Conservation (phyloP, 2,113 vertebrate species). For the Varanus komodoensis region DNA sequence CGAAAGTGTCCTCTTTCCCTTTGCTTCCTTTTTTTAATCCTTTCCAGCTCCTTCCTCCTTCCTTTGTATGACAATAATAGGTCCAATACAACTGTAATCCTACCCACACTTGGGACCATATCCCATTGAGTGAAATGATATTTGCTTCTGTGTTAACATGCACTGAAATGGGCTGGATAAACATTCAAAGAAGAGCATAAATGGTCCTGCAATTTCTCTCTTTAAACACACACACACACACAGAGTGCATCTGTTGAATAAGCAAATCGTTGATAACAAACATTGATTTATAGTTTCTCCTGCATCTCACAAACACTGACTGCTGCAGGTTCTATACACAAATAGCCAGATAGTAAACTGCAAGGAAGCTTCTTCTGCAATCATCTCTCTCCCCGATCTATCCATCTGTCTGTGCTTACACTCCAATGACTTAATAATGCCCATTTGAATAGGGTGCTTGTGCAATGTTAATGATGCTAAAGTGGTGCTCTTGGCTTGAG, state of each 20-base stretch:
- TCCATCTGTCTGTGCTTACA: background rate
- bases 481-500: constrained; percentile 28
- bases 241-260: background rate
- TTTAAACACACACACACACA: background rate
- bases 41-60: background rate
- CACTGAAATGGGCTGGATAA: background rate
- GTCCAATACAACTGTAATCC: background rate
- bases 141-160: background rate
- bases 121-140: background rate
- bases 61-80: background rate
- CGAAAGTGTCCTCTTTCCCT: background rate
- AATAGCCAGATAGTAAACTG: background rate
- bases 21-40: background rate
- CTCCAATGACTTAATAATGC: background rate
- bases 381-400: background rate
- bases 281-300: accelerated
- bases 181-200: background rate
- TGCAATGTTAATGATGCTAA: constrained; percentile 33
- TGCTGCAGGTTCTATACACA: background rate
- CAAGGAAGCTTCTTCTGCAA: background rate
- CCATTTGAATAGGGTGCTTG: constrained; percentile 29
- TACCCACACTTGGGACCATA: background rate
- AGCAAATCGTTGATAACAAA: background rate
- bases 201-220: background rate
- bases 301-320: background rate